phyloP scores from a whole-genome alignment of 1,140 invertebrate genomes.

The Musca vetustissima region DNA sequence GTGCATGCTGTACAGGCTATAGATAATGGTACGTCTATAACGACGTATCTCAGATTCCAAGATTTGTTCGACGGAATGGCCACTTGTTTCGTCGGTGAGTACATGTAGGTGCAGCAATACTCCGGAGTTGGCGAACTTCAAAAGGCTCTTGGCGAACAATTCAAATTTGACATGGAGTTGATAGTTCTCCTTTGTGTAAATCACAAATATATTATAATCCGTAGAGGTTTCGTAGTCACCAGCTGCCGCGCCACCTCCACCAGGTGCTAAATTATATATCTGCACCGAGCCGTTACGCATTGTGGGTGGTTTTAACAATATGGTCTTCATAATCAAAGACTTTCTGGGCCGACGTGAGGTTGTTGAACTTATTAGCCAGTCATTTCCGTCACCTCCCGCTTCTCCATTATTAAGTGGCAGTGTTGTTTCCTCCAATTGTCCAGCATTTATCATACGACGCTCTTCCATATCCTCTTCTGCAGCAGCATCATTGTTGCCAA shows the following conservation, averaged over 20 bases:
- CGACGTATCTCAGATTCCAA: conserved; percentile 53
- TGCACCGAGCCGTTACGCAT: conserved; percentile 10
- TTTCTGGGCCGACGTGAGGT: not conserved
- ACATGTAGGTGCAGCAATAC: conserved; percentile 67
- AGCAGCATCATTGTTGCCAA: not conserved
- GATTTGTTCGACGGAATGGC: conserved; percentile 63
- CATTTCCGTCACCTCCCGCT: not conserved
- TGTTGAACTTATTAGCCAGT: not conserved
- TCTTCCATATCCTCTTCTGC: not conserved
- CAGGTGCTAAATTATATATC: conserved; percentile 6
- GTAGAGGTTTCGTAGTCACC: conserved; percentile 21
- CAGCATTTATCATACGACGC: not conserved
- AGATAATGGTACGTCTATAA: conserved; percentile 57
- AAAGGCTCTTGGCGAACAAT: conserved; percentile 62
- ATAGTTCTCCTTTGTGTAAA: conserved; percentile 57
- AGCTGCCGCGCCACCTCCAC: not conserved
- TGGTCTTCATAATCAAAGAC: conserved; percentile 7
- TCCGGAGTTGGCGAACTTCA: conserved; percentile 52
- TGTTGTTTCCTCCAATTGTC: not conserved
- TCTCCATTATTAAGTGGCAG: not conserved
- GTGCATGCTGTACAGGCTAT: conserved; percentile 65
- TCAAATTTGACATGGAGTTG: conserved; percentile 64
- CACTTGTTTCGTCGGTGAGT: conserved; percentile 68
- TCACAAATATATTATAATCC: conserved; percentile 52
- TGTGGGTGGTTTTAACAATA: not conserved